Evolutionary conservation across 2,888 invertebrate genomes (phyloP).

Genomic region (Dorcus hopei): DNA sequence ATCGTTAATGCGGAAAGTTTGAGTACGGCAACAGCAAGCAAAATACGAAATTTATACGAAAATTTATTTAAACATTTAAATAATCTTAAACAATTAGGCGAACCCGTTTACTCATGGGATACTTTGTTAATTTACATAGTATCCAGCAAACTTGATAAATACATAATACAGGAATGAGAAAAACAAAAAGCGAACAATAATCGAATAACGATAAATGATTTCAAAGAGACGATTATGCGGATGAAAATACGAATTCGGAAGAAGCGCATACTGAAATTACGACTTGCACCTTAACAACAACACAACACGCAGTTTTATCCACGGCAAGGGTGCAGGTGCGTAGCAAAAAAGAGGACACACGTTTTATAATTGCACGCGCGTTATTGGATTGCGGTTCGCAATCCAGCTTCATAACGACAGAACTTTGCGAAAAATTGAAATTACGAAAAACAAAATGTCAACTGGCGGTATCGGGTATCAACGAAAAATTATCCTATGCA

Average conservation of each 20-base stretch:
- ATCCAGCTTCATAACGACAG: constrained; percentile 19
- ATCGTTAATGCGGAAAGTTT: constrained; percentile 15
- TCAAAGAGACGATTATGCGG: background rate
- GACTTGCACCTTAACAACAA: no score
- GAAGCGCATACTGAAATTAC: no score
- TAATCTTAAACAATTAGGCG: constrained; percentile 1
- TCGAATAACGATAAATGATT: constrained; percentile 2
- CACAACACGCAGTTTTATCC: no score
- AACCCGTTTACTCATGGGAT: constrained; percentile 10
- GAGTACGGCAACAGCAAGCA: background rate
- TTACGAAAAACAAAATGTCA: background rate
- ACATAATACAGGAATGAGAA: constrained; percentile 8
- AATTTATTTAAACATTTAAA: constrained; percentile 8
- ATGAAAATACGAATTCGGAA: no score
- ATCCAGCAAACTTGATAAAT: constrained; percentile 4
- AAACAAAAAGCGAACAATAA: constrained; percentile 1
- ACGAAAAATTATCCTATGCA: background rate
- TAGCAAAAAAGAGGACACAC: background rate
- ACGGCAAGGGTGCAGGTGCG: no score
- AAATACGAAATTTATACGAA: constrained; percentile 6
- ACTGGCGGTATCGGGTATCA: background rate
- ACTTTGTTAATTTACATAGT: constrained; percentile 8
- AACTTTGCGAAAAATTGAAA: background rate
- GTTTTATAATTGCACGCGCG: constrained; percentile 5
- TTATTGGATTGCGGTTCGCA: constrained; percentile 26